Evolutionary conservation across 1,140 invertebrate species (phyloP).

Genomic region (Ceratosolen fusciceps): DNA sequence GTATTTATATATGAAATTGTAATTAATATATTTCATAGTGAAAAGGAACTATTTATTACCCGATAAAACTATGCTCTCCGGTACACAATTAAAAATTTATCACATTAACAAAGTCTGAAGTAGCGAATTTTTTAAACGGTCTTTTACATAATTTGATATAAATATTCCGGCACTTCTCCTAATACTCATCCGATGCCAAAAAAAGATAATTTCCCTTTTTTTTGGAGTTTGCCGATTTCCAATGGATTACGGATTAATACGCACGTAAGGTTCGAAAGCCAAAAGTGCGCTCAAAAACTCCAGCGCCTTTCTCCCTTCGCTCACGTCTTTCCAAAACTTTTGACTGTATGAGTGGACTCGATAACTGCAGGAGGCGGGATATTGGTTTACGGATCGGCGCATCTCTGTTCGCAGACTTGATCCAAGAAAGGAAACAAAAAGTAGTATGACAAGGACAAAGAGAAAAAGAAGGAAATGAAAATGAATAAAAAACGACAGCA

Average conservation of each 20-base stretch:
- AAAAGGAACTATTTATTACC: too few relatives aligned
- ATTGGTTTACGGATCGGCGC: slow-evolving; percentile 40
- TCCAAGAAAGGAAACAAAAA: not conserved
- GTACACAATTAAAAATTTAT: too few relatives aligned
- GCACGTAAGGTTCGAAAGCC: not conserved
- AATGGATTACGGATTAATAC: not conserved
- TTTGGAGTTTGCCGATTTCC: not conserved
- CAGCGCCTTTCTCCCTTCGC: not conserved
- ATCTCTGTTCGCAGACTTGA: not conserved
- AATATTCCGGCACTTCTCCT: too few relatives aligned
- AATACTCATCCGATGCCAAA: not conserved
- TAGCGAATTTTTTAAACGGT: too few relatives aligned
- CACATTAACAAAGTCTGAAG: too few relatives aligned
- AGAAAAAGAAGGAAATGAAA: not conserved
- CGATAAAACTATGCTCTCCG: too few relatives aligned
- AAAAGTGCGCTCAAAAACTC: not conserved
- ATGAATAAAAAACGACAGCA: not conserved
- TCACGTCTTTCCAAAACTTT: not conserved
- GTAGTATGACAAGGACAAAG: slow-evolving; percentile 6
- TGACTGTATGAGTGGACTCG: not conserved
- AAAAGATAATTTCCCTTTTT: not conserved
- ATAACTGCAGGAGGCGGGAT: slow-evolving; percentile 15
- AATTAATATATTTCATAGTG: too few relatives aligned
- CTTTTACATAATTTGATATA: too few relatives aligned
- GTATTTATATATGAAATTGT: too few relatives aligned